These are phyloP conservation scores for Drosophila varians DNA, from an alignment of 1,140 invertebrate species.

Conservation along the genomic window DNA sequence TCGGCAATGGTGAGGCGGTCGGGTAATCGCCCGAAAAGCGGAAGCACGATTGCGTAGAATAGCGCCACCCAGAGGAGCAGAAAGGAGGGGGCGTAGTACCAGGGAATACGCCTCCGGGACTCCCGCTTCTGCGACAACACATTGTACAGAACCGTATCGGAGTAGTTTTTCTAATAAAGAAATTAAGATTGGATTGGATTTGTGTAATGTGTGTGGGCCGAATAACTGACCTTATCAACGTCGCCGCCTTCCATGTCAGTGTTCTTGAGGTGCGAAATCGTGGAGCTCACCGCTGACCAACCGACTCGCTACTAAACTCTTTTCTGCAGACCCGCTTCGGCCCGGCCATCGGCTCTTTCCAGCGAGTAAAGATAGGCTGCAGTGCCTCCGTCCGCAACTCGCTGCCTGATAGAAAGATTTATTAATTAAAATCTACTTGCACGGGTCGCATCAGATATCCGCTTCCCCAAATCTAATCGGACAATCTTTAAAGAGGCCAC, in stretches of 20 bases:
- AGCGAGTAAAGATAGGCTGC: constrained; percentile 10
- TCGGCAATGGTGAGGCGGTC: constrained; percentile 36
- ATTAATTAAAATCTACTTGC: constrained; percentile 16
- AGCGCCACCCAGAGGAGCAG: constrained; percentile 63
- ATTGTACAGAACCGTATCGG: constrained; percentile 24
- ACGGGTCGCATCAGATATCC: constrained; percentile 12
- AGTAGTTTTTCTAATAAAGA: constrained; percentile 1
- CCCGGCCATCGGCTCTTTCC: background rate
- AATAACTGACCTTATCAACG: constrained; percentile 26
- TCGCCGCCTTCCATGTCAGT: constrained; percentile 5
- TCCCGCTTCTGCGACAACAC: constrained; percentile 14
- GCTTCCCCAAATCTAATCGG: constrained; percentile 16
- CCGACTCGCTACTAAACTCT: constrained; percentile 14
- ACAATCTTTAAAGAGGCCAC: background rate
- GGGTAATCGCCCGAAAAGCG: constrained; percentile 59
- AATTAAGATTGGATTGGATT: background rate
- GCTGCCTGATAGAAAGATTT: constrained; percentile 3
- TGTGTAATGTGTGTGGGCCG: constrained; percentile 8
- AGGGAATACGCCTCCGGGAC: constrained; percentile 13
- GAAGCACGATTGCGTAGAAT: constrained; percentile 64
- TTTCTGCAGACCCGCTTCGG: background rate
- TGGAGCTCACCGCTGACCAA: constrained; percentile 11
- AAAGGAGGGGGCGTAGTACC: constrained; percentile 56
- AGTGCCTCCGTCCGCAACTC: constrained; percentile 11
- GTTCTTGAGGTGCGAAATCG: background rate